Base-by-base conservation (phyloP, 1,140 invertebrate species). In the Saxidomus purpurata region DNA sequence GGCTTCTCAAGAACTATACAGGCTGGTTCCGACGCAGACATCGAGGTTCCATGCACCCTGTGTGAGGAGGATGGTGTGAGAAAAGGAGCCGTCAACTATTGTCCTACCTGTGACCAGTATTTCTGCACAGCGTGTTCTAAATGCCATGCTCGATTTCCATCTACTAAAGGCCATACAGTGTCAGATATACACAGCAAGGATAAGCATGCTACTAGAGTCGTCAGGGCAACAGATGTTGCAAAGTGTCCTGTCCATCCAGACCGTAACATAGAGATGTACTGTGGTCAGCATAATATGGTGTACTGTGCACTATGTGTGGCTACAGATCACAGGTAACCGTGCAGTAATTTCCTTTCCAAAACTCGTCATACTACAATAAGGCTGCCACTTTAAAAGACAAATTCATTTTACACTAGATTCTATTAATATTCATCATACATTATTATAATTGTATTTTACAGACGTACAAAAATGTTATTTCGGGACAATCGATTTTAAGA, bases 321-420 rank as follows among this genome's bases (percentile, higher is more conserved):
- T 36, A 67, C 11, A n/a, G 63, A 67, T 15, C 63, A 67, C 34
- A 67, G 63, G 63, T 67, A 36, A 67, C n/a, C n/a, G n/a, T n/a
- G n/a, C n/a, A n/a, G n/a, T n/a, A n/a, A n/a, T n/a, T n/a, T n/a
- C n/a, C n/a, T n/a, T n/a, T n/a, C n/a, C n/a, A n/a, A n/a, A n/a
- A n/a, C n/a, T n/a, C n/a, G n/a, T n/a, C n/a, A n/a, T n/a, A n/a
- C n/a, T n/a, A n/a, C n/a, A n/a, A n/a, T n/a, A n/a, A n/a, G n/a
- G n/a, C n/a, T n/a, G n/a, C n/a, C n/a, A n/a, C n/a, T n/a, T n/a
- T n/a, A n/a, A n/a, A n/a, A n/a, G n/a, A n/a, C n/a, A n/a, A n/a
- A n/a, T n/a, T n/a, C n/a, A n/a, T n/a, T n/a, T n/a, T n/a, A n/a
- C n/a, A n/a, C n/a, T n/a, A n/a, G n/a, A n/a, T n/a, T n/a, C n/a